Base-by-base conservation (phyloP, 1,140 invertebrate species). In the Drosophila eugracilis region DNA sequence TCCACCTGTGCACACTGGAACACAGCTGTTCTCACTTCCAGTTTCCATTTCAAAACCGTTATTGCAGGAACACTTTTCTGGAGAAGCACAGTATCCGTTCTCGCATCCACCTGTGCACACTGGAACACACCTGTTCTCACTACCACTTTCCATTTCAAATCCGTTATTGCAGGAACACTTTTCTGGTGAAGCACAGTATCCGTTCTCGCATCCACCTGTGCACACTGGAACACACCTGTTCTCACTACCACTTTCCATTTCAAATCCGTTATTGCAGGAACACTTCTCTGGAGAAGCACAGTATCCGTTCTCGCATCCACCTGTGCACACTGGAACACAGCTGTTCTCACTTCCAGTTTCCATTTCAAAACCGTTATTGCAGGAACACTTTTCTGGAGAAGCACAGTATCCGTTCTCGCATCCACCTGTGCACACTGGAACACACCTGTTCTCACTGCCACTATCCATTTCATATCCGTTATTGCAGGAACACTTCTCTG, bases 341-440 rank as follows among this genome's bases (percentile, higher is more conserved):
- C 47, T 70, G 26, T 75, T 71, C 41, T 84, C 65, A 5, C 32
- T 3, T 6, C 81, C 55, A 5, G 32, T 3, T 6, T 83, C 55
- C 91, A 94, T 60, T 92, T 93, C 80, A 93, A 95, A 58, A 32
- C 66, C 45, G 6, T 6, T 34, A 9, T 53, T 37, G 44, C 71
- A 74, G 5, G 28, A 54, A 21, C 73, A 75, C 2, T 17, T 19
- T 21, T 15, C 36, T 1, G 74, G 73, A 0, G 53, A 28, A 1
- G 3, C n/a, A 1, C 73, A 75, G 10, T 30, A 67, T 5, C 73
- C 73, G 15, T 76, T 76, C 26, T 57, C 12, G 36, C 73, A 76
- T 7, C 15, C 54, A 0, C 1, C 9, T 5, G 45, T 0, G 15
- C 74, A 76, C 0, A 76, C 0, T 1, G 74, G 74, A 0, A 2